Evolutionary conservation across 1,140 invertebrate species (phyloP).

Genomic region (Halesus radiatus): DNA sequence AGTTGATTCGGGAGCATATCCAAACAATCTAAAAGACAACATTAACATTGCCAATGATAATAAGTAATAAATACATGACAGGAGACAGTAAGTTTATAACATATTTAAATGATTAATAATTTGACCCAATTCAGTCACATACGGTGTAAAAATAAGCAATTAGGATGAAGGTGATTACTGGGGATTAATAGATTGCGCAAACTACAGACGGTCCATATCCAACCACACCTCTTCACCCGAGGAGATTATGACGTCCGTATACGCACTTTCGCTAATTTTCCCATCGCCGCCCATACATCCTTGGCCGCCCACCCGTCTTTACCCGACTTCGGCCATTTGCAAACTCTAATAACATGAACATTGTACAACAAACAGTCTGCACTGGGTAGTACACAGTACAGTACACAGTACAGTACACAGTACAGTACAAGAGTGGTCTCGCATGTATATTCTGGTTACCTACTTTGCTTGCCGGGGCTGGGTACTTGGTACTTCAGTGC

Average conservation of each 20-base stretch:
- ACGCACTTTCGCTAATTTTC: conserved; percentile 46
- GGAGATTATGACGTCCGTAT: neutral
- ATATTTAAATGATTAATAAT: too few species aligned
- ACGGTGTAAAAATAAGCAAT: neutral
- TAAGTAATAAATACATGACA: neutral
- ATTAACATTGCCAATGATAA: neutral
- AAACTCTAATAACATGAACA: neutral
- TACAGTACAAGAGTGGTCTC: too few species aligned
- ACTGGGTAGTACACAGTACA: neutral
- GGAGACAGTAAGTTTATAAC: rapidly evolving
- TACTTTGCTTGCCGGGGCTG: too few species aligned
- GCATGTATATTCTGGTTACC: neutral
- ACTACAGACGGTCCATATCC: too few species aligned
- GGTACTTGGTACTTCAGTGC: neutral
- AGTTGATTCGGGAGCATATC: neutral
- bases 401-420: neutral
- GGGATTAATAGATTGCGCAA: neutral
- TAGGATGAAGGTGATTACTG: neutral
- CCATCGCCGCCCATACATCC: conserved; percentile 40
- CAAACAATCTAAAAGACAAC: neutral
- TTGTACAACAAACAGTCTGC: neutral
- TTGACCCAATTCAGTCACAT: neutral
- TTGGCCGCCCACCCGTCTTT: conserved; percentile 22
- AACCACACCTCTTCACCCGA: neutral
- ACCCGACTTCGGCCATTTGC: conserved; percentile 14